phyloP scores from a whole-genome alignment of 2,797 vertebrate species.

The Pangasius sanitwongsei region DNA sequence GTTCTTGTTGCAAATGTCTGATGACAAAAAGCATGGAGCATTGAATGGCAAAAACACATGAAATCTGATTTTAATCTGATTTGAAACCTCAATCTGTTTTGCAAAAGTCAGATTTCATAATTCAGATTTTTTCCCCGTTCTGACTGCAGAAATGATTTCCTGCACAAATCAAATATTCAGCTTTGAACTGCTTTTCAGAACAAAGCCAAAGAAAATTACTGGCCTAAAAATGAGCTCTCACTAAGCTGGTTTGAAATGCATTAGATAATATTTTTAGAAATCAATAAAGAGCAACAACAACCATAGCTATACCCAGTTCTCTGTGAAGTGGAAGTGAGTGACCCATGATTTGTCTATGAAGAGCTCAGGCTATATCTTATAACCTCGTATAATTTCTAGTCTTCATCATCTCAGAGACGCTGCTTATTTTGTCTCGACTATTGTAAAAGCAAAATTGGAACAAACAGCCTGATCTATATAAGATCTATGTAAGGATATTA shows the following conservation, averaged over 20 bases:
- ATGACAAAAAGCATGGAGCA: not conserved
- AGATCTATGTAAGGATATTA: not conserved
- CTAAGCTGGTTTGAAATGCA: not conserved
- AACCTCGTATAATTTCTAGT: not conserved
- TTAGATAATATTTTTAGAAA: not conserved
- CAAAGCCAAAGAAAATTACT: not conserved
- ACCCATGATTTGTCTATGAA: not conserved
- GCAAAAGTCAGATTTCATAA: not conserved
- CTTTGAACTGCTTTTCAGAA: not conserved
- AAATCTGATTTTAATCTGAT: conserved; percentile 17
- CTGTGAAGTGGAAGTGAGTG: not conserved
- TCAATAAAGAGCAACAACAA: not conserved
- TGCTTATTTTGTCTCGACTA: not conserved
- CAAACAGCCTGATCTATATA: not conserved
- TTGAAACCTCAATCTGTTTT: conserved; percentile 13
- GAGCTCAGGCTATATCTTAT: not conserved
- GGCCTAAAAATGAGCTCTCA: not conserved
- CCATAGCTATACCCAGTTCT: not conserved
- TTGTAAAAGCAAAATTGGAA: not conserved
- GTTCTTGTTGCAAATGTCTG: not conserved
- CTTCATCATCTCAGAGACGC: not conserved
- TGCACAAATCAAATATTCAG: conserved; percentile 3
- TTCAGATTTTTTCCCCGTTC: not conserved
- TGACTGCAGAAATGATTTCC: conserved; percentile 10
- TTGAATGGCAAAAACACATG: not conserved